A percentile compares a stretch with the other conserved stretches of the same genome.
These are phyloP conservation scores for Salarias fasciatus DNA, from an alignment of 2,797 vertebrate species.

Conservation along the genomic window DNA sequence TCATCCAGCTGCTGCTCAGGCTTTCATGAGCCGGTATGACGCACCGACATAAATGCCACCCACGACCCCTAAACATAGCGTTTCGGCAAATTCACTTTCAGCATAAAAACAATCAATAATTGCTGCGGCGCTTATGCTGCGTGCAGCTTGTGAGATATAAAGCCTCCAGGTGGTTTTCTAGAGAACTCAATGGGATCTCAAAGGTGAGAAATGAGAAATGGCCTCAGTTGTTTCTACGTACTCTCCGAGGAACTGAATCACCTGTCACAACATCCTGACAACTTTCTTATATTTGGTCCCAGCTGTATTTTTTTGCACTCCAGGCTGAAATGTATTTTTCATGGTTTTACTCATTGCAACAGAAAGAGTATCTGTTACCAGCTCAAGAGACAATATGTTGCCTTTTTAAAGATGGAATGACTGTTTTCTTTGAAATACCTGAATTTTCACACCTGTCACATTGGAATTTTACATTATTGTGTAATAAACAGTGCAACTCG, in stretches of 20 bases:
- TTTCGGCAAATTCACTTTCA: slow-evolving; percentile 3
- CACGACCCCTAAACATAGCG: slow-evolving; percentile 10
- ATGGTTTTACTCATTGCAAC: background rate
- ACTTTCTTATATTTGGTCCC: background rate
- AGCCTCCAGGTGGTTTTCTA: slow-evolving; percentile 1
- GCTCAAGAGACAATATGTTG: background rate
- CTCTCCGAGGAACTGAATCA: slow-evolving; percentile 1
- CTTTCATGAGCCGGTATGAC: slow-evolving; percentile 21
- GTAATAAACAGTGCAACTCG: too few relatives aligned
- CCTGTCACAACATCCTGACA: background rate
- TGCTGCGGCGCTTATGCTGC: background rate
- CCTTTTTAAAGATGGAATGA: background rate
- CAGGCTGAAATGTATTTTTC: background rate
- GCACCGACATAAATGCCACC: slow-evolving; percentile 19
- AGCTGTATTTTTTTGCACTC: background rate
- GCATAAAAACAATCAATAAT: slow-evolving; percentile 3
- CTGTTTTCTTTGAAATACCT: too few relatives aligned
- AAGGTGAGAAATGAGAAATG: slow-evolving; percentile 11
- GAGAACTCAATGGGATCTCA: slow-evolving; percentile 8
- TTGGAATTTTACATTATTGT: too few relatives aligned
- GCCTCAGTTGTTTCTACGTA: background rate
- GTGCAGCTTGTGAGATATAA: background rate
- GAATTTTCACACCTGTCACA: too few relatives aligned
- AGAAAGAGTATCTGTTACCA: background rate
- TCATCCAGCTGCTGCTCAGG: slow-evolving; percentile 41